Evolutionary conservation across 2,888 invertebrate genomes (phyloP).

Genomic region (Myathropa florea): DNA sequence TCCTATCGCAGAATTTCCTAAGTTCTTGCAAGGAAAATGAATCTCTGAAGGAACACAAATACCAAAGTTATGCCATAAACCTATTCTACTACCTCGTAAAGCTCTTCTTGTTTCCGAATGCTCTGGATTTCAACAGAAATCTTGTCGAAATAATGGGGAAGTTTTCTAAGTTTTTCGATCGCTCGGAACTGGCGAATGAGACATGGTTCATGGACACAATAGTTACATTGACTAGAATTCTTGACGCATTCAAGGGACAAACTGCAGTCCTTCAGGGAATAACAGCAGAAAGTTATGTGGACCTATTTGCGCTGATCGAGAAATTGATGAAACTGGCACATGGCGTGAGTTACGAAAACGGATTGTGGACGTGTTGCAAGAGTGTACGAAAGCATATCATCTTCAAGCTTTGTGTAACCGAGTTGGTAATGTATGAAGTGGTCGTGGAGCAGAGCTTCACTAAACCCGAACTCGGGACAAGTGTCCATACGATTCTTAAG

Average conservation of each 20-base stretch:
- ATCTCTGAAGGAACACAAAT: slow-evolving; percentile 71
- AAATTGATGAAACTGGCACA: slow-evolving; percentile 72
- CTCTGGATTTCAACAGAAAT: slow-evolving; percentile 66
- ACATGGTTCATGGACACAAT: slow-evolving; percentile 75
- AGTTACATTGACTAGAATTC: slow-evolving; percentile 42
- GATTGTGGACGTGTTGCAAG: slow-evolving; percentile 74
- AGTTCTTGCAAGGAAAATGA: slow-evolving; percentile 72
- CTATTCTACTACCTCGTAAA: slow-evolving; percentile 76
- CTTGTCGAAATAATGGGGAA: slow-evolving; percentile 74
- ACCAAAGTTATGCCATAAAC: slow-evolving; percentile 72
- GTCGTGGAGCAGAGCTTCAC: slow-evolving; percentile 31
- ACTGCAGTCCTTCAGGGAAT: slow-evolving; percentile 19
- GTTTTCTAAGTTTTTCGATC: slow-evolving; percentile 73
- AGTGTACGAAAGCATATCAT: slow-evolving; percentile 76
- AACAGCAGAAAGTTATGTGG: slow-evolving; percentile 70
- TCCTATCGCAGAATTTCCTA: slow-evolving; percentile 66
- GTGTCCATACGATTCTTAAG: slow-evolving; percentile 70
- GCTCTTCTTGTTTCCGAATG: slow-evolving; percentile 70
- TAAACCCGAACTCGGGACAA: slow-evolving; percentile 14
- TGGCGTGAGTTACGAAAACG: slow-evolving; percentile 72
- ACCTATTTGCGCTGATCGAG: slow-evolving; percentile 73
- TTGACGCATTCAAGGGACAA: slow-evolving; percentile 42
- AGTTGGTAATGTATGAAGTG: slow-evolving; percentile 60
- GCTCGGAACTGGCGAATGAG: slow-evolving; percentile 69
- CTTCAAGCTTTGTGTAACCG: slow-evolving; percentile 72